These are phyloP conservation scores for Megaceryle torquata DNA, from an alignment of 2,113 vertebrate genomes.

Conservation along the genomic window DNA sequence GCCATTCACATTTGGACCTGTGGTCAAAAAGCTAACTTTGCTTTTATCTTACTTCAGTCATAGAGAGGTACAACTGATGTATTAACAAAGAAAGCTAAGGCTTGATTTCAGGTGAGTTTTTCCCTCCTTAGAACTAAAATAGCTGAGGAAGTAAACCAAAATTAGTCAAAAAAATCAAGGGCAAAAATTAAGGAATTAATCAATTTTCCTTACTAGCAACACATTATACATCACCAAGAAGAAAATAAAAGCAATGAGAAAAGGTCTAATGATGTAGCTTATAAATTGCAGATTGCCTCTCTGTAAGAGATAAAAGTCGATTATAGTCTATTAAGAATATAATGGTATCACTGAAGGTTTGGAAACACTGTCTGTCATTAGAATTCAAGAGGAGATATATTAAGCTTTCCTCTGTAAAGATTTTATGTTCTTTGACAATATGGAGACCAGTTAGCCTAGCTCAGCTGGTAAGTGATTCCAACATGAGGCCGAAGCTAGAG, in stretches of 20 bases:
- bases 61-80: not conserved
- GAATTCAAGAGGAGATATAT: slow-evolving; percentile 8
- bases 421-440: not conserved
- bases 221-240: not conserved
- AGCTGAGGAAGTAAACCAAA: slow-evolving; percentile 6
- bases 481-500: not conserved
- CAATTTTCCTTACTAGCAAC: not conserved
- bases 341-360: slow-evolving; percentile 7
- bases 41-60: not conserved
- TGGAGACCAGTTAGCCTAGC: not conserved
- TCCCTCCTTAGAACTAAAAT: not conserved
- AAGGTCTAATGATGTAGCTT: slow-evolving; percentile 26
- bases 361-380: slow-evolving; percentile 14
- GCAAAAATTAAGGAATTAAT: slow-evolving; percentile 7
- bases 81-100: not conserved
- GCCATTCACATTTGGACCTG: not conserved
- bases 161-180: not conserved
- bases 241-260: slow-evolving; percentile 20
- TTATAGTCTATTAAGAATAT: slow-evolving; percentile 15
- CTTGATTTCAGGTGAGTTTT: not conserved
- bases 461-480: not conserved
- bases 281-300: slow-evolving; percentile 31
- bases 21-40: not conserved
- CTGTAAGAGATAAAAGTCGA: slow-evolving; percentile 26
- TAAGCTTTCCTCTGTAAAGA: slow-evolving; percentile 33